A percentile compares a stretch with the other conserved stretches of the same genome.
phyloP scores from a whole-genome alignment of 2,888 invertebrate species.

The Margaritifera margaritifera region DNA sequence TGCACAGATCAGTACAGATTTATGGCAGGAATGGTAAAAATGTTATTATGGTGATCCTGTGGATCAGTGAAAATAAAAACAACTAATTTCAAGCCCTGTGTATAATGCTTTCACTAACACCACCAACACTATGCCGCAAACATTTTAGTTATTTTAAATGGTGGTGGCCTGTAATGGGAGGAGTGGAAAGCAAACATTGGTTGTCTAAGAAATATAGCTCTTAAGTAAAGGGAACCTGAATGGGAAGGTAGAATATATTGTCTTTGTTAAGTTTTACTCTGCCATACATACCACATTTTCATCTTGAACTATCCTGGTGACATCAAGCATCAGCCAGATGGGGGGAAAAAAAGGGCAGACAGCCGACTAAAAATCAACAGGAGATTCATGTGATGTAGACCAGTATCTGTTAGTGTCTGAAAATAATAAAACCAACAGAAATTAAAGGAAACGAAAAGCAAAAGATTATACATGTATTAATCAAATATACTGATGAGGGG shows the following conservation, averaged over 20 bases:
- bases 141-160: no score
- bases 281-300: constrained; percentile 78
- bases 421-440: constrained; percentile 34
- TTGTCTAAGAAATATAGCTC: background rate
- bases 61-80: no score
- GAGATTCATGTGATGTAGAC: constrained; percentile 90
- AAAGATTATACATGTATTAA: no score
- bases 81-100: no score
- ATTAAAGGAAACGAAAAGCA: no score
- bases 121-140: no score
- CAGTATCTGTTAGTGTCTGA: constrained; percentile 87
- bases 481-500: no score
- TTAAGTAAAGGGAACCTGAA: background rate
- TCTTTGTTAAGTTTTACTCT: background rate
- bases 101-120: no score
- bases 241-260: background rate
- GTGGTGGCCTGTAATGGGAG: background rate
- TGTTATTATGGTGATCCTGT: no score
- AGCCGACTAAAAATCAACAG: constrained; percentile 86
- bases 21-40: no score
- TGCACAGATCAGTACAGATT: no score
- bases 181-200: background rate
- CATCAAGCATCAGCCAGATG: constrained; percentile 85
- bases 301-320: constrained; percentile 79
- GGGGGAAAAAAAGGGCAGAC: constrained; percentile 87